Evolutionary conservation across 2,888 invertebrate species (phyloP), one percentile per base, ranked within the genome.

Genomic region (Spatulosminthurus flaviceps): DNA sequence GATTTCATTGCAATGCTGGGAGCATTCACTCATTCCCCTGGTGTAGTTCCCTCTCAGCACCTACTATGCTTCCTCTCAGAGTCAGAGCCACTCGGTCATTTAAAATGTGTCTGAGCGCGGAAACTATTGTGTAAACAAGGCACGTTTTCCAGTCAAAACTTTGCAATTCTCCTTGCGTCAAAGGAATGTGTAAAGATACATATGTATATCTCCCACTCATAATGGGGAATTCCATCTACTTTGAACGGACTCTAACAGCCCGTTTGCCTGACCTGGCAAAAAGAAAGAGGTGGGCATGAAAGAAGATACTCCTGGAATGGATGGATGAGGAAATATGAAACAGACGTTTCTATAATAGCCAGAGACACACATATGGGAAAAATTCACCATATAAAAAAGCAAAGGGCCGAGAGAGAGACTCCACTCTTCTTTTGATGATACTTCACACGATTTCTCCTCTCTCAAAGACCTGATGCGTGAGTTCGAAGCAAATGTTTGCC

Each of bases 101-200:
- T 51, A 51, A 51, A 51, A 51, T 51, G 51, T 51, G n/a, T n/a
- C n/a, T n/a, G 16, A n/a, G n/a, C 5, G 51, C 16, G 51, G 16
- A n/a, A 51, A 51, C 16, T n/a, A 51, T 51, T 51, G 51, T 51
- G 51, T 19, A 51, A 51, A 9, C 51, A 51, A 51, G 16, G 9
- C 51, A 51, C 51, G 51, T 51, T 51, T 51, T n/a, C 51, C 51
- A 51, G 51, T 51, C 16, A 19, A 51, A 51, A 51, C 51, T 51
- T 51, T n/a, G 51, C 19, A 13, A 51, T 13, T n/a, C 19, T 19
- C 16, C 9, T 9, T 9, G 19, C 51, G 16, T 51, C 51, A 51
- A 51, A 51, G 7, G 51, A 51, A 13, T 13, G n/a, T n/a, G 51
- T 51, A 51, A 51, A 19, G 16, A 51, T 11, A 51, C 16, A 16